Evolutionary conservation across 2,797 vertebrate species (phyloP).

Genomic region (Semaprochilodus insignis): DNA sequence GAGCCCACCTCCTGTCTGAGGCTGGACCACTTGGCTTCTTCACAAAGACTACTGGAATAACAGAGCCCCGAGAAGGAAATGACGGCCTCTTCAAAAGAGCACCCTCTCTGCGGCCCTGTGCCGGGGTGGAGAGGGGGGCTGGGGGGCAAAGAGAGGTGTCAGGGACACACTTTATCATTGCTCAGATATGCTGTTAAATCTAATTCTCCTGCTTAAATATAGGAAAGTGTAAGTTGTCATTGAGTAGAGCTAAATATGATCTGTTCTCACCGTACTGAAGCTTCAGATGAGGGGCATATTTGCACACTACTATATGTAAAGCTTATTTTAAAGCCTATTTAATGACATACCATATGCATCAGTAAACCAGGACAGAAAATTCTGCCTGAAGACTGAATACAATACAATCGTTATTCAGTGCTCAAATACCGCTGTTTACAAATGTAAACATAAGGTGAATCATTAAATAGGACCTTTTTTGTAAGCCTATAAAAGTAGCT

Average conservation of each 20-base stretch:
- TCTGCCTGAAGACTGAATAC: background rate
- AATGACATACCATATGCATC: background rate
- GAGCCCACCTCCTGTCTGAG: conserved; percentile 75
- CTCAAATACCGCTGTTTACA: background rate
- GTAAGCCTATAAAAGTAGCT: too few relatives aligned
- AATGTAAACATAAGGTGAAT: too few relatives aligned
- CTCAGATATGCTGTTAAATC: background rate
- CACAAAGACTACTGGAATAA: conserved; percentile 79
- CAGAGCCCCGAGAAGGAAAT: conserved; percentile 77
- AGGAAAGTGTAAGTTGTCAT: background rate
- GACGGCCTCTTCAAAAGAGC: conserved; percentile 76
- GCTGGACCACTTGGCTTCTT: conserved; percentile 76
- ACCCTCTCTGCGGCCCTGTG: conserved; percentile 56
- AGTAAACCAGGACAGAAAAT: background rate
- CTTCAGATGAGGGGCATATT: background rate
- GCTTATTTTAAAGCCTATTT: too few relatives aligned
- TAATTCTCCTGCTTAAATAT: conserved; percentile 20
- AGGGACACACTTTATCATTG: conserved; percentile 3
- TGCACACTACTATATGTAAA: background rate
- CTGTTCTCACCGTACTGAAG: background rate
- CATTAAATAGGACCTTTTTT: too few relatives aligned
- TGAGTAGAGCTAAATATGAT: background rate
- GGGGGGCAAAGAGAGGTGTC: conserved; percentile 36
- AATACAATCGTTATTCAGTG: background rate
- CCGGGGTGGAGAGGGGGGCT: conserved; percentile 52